phyloP scores from a whole-genome alignment of 1,140 invertebrate genomes.

The Ganaspis sp. region DNA sequence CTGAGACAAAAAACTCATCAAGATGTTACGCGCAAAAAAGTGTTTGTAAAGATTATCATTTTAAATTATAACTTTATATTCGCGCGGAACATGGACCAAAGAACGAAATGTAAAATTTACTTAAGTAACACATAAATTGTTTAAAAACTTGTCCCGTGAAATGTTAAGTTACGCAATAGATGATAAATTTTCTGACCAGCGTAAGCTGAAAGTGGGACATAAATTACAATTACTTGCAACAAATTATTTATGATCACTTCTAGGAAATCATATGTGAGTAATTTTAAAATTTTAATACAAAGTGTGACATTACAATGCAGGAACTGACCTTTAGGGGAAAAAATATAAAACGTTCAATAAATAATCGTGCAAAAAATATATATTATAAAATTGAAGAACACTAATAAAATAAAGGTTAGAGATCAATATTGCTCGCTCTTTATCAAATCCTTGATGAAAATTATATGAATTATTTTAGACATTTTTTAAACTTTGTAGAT shows the following conservation, averaged over 20 bases:
- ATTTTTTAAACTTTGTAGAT: too few relatives aligned
- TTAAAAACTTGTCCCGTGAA: background rate
- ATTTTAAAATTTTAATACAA: background rate
- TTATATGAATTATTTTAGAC: too few relatives aligned
- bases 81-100: too few relatives aligned
- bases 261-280: background rate
- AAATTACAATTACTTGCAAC: constrained; percentile 2
- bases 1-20: background rate
- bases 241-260: constrained; percentile 6
- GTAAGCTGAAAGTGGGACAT: background rate
- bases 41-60: too few relatives aligned
- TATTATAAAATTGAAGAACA: background rate
- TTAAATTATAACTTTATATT: too few relatives aligned
- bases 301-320: background rate
- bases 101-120: background rate
- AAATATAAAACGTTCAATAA: background rate
- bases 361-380: background rate
- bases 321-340: background rate
- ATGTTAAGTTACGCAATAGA: background rate
- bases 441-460: too few relatives aligned
- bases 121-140: background rate
- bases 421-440: too few relatives aligned
- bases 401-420: background rate
- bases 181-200: background rate
- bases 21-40: background rate